A percentile compares a stretch with the other conserved stretches of the same genome.
Conservation (phyloP, 2,797 vertebrate genomes). For the Hozukius guyotensis region DNA sequence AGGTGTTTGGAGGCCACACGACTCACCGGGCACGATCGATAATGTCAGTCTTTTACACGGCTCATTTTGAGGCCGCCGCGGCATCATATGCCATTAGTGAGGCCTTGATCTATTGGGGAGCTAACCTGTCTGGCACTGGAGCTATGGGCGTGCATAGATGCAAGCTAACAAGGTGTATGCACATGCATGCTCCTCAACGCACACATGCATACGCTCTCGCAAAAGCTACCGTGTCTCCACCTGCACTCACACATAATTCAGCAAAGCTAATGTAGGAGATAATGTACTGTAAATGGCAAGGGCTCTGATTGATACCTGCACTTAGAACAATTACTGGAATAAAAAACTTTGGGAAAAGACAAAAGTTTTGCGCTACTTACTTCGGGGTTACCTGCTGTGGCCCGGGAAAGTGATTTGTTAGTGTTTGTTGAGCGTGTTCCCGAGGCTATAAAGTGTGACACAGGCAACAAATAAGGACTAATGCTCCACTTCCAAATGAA, state of each 20-base stretch:
- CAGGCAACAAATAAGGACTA: constrained; percentile 78
- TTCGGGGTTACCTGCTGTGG: constrained; percentile 55
- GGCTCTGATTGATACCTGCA: constrained; percentile 83
- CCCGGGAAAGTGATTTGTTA: constrained; percentile 76
- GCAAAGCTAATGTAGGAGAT: constrained; percentile 79
- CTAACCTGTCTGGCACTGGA: constrained; percentile 53
- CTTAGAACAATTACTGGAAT: constrained; percentile 82
- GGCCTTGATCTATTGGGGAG: constrained; percentile 74
- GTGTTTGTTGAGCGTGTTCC: constrained; percentile 76
- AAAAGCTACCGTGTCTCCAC: constrained; percentile 65
- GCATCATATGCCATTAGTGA: constrained; percentile 81
- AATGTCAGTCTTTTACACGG: constrained; percentile 81
- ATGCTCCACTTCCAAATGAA: constrained; percentile 73
- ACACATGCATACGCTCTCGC: constrained; percentile 23
- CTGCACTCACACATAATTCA: constrained; percentile 79
- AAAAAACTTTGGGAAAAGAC: constrained; percentile 80
- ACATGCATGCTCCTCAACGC: constrained; percentile 26
- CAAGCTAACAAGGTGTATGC: constrained; percentile 59
- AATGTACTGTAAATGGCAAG: constrained; percentile 85
- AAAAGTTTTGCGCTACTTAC: constrained; percentile 72
- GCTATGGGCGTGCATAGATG: constrained; percentile 52
- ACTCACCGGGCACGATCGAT: constrained; percentile 78
- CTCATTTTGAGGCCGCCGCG: constrained; percentile 76
- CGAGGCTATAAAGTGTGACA: constrained; percentile 76
- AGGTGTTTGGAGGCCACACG: constrained; percentile 79